Conservation (phyloP, 2,113 vertebrate species). For the Cynoglossus semilaevis region DNA sequence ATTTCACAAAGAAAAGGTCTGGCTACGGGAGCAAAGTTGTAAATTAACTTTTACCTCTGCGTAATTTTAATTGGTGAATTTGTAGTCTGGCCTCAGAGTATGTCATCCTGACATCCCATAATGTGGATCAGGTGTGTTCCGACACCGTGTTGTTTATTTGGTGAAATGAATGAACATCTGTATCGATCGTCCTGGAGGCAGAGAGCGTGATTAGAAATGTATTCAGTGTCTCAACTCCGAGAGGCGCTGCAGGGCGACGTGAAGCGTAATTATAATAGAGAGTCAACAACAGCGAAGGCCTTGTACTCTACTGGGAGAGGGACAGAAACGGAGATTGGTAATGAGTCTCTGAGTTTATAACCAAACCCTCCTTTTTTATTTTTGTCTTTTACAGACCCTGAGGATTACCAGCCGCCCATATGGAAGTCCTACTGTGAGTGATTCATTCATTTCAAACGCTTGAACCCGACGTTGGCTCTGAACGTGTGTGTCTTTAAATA, state of each 20-base stretch:
- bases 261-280: conserved; percentile 45
- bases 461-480: conserved; percentile 19
- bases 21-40: not conserved
- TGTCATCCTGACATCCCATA: conserved; percentile 6
- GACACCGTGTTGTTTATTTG: conserved; percentile 2
- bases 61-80: conserved; percentile 20
- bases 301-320: conserved; percentile 19
- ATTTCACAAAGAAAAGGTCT: conserved; percentile 12
- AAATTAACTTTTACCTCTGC: conserved; percentile 12
- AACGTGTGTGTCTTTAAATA: conserved; percentile 4
- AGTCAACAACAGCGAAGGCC: conserved; percentile 44
- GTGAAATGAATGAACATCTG: conserved; percentile 3
- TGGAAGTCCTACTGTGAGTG: conserved; percentile 99
- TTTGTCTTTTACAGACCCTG: conserved; percentile 84
- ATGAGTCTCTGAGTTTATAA: conserved; percentile 38
- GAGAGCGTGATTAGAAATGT: conserved; percentile 39
- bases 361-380: conserved; percentile 48
- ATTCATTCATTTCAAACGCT: conserved; percentile 20
- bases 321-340: conserved; percentile 26
- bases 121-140: conserved; percentile 24
- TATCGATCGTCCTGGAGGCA: conserved; percentile 53
- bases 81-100: conserved; percentile 1
- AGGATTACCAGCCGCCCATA: conserved; percentile 98
- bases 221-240: conserved; percentile 29
- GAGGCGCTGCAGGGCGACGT: conserved; percentile 30